These are phyloP conservation scores for Bugulina stolonifera DNA, from an alignment of 2,888 invertebrate genomes.

Conservation along the genomic window DNA sequence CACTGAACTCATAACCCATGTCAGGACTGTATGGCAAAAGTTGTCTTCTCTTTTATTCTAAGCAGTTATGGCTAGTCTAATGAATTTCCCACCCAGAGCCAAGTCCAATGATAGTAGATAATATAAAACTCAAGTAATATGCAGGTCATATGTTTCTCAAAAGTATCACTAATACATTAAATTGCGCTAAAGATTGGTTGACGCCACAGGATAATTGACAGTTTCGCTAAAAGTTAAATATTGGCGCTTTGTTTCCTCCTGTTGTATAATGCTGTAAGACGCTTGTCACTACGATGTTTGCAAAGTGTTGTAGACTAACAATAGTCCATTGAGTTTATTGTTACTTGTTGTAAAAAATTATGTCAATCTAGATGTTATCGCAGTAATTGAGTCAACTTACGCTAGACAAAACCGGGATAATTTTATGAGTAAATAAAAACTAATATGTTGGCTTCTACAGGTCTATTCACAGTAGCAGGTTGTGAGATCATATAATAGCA, in stretches of 20 bases:
- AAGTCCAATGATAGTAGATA: too few species aligned
- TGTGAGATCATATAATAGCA: background rate
- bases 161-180: too few species aligned
- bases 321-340: background rate
- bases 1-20: too few species aligned
- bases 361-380: conserved; percentile 24
- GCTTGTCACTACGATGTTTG: conserved; percentile 11
- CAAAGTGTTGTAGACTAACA: background rate
- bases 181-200: too few species aligned
- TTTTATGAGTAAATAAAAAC: background rate
- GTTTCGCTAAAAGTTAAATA: background rate
- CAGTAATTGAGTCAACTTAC: conserved; percentile 22
- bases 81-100: too few species aligned
- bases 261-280: background rate
- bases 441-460: background rate
- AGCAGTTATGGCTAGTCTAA: too few species aligned
- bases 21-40: too few species aligned
- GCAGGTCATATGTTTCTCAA: too few species aligned
- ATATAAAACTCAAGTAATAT: too few species aligned
- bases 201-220: conserved; percentile 5
- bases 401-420: background rate
- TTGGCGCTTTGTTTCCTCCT: background rate
- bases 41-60: too few species aligned
- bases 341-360: conserved; percentile 9
- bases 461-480: conserved; percentile 15